Evolutionary conservation across 1,140 invertebrate species (phyloP), one percentile per base, ranked within the genome.

Genomic region (Ostrea denselamellosa): DNA sequence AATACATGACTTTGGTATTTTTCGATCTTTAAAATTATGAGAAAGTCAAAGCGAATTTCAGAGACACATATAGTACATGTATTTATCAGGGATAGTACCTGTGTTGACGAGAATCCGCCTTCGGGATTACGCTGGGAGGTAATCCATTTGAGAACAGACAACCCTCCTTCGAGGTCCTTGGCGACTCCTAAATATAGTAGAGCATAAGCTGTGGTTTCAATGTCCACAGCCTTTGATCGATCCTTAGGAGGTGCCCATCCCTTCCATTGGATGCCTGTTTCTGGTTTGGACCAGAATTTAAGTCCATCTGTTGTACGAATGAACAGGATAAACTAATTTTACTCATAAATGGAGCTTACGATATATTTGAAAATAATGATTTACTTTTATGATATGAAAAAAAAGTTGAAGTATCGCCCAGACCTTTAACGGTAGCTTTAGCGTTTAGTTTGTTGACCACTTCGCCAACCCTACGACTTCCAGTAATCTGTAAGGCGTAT

Each of bases 141-240:
- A 0, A 99, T 94, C 97, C 97, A 98, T 51, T 97, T 96, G 89
- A 98, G 96, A n/a, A 98, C 96, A 0, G 98, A 97, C 19, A 98
- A 93, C 0, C 97, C 96, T 12, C 83, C 83, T 0, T 85, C 56
- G 90, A 89, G 85, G 17, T 90, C 82, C 14, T 86, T 84, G 10
- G 71, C 90, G 83, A 91, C 71, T 95, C 1, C 93, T 22, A 97
- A 95, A 0, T 96, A 96, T 25, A 97, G 93, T 34, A 97, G 94
- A 0, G 96, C 97, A 95, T 98, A 99, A 0, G 97, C 96, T 0
- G 98, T 97, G 93, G 97, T 97, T 93, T 98, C 97, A 44, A 98
- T 96, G 91, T 98, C 97, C 17, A 92, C 88, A 14, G 86, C 84
- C 12, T 89, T 89, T 8, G 88, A 44, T 19, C 86, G 86, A 2